These are phyloP conservation scores for Batillaria attramentaria DNA, from an alignment of 1,140 invertebrate species.

Conservation along the genomic window DNA sequence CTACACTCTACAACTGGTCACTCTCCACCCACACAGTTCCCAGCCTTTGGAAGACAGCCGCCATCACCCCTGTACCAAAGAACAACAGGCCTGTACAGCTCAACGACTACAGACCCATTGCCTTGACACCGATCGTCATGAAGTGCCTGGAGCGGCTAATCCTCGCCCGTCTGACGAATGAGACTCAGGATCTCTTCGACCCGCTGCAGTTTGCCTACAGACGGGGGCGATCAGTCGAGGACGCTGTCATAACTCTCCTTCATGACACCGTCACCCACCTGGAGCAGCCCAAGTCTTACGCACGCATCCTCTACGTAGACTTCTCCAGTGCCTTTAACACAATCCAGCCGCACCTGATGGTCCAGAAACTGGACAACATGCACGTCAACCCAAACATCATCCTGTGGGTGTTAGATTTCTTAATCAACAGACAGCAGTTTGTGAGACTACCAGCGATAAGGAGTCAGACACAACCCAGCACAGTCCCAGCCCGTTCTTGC, in stretches of 20 bases:
- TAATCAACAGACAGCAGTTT: background rate
- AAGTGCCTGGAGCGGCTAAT: constrained; percentile 12
- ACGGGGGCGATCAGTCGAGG: background rate
- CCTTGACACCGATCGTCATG: background rate
- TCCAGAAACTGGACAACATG: constrained; percentile 11
- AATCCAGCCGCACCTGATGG: constrained; percentile 22
- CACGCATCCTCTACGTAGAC: constrained; percentile 7
- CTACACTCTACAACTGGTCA: background rate
- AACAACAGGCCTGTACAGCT: background rate
- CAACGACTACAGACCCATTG: background rate
- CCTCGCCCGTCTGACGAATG: background rate
- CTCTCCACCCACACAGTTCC: background rate
- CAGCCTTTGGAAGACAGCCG: constrained; percentile 1
- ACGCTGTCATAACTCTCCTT: background rate
- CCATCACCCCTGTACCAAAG: background rate
- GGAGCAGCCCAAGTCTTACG: constrained; percentile 5
- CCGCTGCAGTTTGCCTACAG: constrained; percentile 10
- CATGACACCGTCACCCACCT: background rate
- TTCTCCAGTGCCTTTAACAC: constrained; percentile 14
- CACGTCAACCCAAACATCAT: background rate
- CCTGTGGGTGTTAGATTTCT: constrained; percentile 6
- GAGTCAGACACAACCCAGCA: background rate
- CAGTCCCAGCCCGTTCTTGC: background rate
- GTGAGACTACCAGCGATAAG: background rate
- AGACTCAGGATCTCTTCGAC: constrained; percentile 12